phyloP scores from a whole-genome alignment of 2,113 vertebrate genomes.

The Mus spicilegus region DNA sequence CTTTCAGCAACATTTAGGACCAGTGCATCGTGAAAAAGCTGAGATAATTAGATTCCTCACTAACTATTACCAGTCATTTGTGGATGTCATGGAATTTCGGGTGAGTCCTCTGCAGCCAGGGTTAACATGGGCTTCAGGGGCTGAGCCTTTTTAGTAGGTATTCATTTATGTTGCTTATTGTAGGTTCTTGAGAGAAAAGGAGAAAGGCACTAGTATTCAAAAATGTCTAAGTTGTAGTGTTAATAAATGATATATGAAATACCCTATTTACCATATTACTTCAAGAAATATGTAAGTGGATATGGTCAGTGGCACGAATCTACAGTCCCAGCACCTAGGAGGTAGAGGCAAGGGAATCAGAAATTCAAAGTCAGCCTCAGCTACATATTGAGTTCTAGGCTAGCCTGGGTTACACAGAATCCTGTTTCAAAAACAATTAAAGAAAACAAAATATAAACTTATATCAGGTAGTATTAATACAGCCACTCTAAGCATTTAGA shows the following conservation, averaged over 20 bases:
- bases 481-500: neutral
- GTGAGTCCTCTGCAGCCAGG: slow-evolving; percentile 84
- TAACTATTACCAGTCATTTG: slow-evolving; percentile 93
- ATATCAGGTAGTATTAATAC: neutral
- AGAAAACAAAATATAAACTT: neutral
- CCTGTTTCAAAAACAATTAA: neutral
- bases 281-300: slow-evolving; percentile 17
- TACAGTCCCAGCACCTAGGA: too few relatives aligned
- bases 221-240: slow-evolving; percentile 35
- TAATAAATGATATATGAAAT: slow-evolving; percentile 23
- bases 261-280: slow-evolving; percentile 34
- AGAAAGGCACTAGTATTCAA: neutral
- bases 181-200: slow-evolving; percentile 20
- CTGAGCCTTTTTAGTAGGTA: neutral
- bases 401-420: neutral
- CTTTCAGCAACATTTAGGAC: slow-evolving; percentile 91
- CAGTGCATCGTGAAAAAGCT: slow-evolving; percentile 92
- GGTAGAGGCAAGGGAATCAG: neutral
- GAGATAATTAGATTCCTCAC: slow-evolving; percentile 87
- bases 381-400: neutral
- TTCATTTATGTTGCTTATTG: slow-evolving; percentile 33
- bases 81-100: slow-evolving; percentile 97
- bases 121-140: neutral
- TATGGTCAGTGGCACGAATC: neutral
- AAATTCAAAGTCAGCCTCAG: neutral